Evolutionary conservation across 1,140 invertebrate genomes (phyloP).

Genomic region (Theocolax elegans): DNA sequence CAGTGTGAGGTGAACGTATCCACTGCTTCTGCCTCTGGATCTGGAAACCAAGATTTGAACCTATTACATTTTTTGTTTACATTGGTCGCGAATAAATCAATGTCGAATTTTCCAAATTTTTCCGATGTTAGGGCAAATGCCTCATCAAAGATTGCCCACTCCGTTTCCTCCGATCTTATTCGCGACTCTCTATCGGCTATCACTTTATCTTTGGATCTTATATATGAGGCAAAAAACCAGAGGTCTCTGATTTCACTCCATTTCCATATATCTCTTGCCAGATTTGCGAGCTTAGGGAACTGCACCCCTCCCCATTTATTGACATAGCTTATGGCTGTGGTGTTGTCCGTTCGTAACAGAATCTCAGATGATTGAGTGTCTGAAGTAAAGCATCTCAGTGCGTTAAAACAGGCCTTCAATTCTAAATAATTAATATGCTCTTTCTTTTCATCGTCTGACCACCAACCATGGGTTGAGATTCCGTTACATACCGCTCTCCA

Average conservation of each 20-base stretch:
- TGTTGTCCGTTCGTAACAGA: slow-evolving; percentile 50
- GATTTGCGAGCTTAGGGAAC: background rate
- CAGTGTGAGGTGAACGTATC: slow-evolving; percentile 44
- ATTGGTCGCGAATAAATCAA: slow-evolving; percentile 38
- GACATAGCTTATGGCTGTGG: slow-evolving; percentile 40
- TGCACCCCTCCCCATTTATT: slow-evolving; percentile 43
- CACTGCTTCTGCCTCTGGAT: background rate
- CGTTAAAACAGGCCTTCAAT: slow-evolving; percentile 35
- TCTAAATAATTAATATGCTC: slow-evolving; percentile 49
- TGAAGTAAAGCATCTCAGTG: slow-evolving; percentile 27
- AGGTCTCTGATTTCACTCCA: slow-evolving; percentile 45
- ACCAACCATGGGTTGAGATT: slow-evolving; percentile 19
- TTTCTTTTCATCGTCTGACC: slow-evolving; percentile 24
- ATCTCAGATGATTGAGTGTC: slow-evolving; percentile 40
- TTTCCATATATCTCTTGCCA: slow-evolving; percentile 39
- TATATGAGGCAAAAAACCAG: slow-evolving; percentile 47
- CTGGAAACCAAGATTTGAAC: background rate
- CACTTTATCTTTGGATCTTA: slow-evolving; percentile 43
- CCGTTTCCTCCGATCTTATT: background rate
- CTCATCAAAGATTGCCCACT: slow-evolving; percentile 32
- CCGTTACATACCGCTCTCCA: slow-evolving; percentile 30
- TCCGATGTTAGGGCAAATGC: slow-evolving; percentile 39
- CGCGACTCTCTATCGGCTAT: slow-evolving; percentile 47
- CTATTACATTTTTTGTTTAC: slow-evolving; percentile 3
- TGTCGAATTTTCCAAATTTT: slow-evolving; percentile 23